A percentile compares a stretch with the other conserved stretches of the same genome.
These are phyloP conservation scores for Erebia ligea DNA, from an alignment of 2,888 invertebrate genomes.

Conservation along the genomic window DNA sequence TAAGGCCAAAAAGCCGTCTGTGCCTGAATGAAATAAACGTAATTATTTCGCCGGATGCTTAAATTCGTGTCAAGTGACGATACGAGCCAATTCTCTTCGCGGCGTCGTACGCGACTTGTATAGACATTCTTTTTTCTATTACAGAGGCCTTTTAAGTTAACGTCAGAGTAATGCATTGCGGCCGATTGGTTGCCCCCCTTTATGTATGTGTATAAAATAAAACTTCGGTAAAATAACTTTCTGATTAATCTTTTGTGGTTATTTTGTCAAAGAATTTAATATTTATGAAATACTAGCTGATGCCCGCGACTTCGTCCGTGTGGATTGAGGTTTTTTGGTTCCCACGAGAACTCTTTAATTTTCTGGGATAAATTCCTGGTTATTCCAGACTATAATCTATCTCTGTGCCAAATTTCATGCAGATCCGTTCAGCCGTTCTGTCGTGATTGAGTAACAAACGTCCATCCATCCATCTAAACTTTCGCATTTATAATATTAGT, in stretches of 20 bases:
- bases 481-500: too few species aligned
- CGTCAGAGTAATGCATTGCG: slow-evolving; percentile 39
- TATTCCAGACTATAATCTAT: too few species aligned
- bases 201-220: slow-evolving; percentile 37
- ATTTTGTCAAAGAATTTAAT: not conserved
- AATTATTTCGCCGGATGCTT: not conserved
- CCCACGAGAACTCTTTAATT: too few species aligned
- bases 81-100: not conserved
- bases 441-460: too few species aligned
- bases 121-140: slow-evolving; percentile 48
- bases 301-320: too few species aligned
- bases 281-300: too few species aligned
- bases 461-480: too few species aligned
- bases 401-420: too few species aligned
- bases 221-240: slow-evolving; percentile 54
- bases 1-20: not conserved
- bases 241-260: not conserved
- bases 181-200: slow-evolving; percentile 27
- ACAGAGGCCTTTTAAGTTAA: slow-evolving; percentile 58
- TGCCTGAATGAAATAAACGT: not conserved
- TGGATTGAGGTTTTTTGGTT: too few species aligned
- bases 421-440: too few species aligned
- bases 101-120: slow-evolving; percentile 14
- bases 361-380: too few species aligned
- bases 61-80: not conserved